Evolutionary conservation across 2,888 invertebrate species (phyloP), one percentile per base, ranked within the genome.

Genomic region (Agelastica alni): DNA sequence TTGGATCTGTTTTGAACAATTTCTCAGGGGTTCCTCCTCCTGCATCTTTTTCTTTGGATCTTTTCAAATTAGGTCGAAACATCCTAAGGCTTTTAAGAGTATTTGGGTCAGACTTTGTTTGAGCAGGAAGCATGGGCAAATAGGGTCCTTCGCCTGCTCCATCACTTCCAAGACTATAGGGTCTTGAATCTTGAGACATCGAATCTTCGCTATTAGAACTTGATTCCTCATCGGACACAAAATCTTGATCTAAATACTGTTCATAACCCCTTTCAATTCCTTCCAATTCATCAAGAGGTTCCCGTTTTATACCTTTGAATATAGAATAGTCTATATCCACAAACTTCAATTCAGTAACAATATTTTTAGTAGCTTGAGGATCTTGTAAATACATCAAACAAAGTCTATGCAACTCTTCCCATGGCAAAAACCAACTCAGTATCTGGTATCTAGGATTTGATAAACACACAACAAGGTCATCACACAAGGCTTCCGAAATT

Each of bases 331-430:
- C 88, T 26, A 89, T 82, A 67, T 89, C 86, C 2, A 89, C 78
- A 70, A 84, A 89, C 69, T 87, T 87, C n/a, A 89, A 78, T 70
- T 89, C 88, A 0, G 85, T 87, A 31, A 85, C 84, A 12, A 85
- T 78, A 34, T 85, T 84, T 32, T 85, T 81, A 13, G 86, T 86
- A 44, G 85, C 83, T 54, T 80, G 79, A 2, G 80, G 80, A 60
- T 81, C 79, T 53, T 81, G 78, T 26, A 83, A 67, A 65, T 83
- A 84, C 61, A 79, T 76, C 54, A 81, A 77, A 70, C 84, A 85
- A n/a, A 82, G 70, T n/a, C 73, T 65, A 47, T 79, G 79, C 45
- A 85, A 71, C 60, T 83, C 80, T 34, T 73, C 72, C 84, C 85
- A 85, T 26, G 80, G 79, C 7, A 86, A 78, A 48, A 84, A 81